Conservation (phyloP, 2,797 vertebrate genomes). For the Ceryle rudis region DNA sequence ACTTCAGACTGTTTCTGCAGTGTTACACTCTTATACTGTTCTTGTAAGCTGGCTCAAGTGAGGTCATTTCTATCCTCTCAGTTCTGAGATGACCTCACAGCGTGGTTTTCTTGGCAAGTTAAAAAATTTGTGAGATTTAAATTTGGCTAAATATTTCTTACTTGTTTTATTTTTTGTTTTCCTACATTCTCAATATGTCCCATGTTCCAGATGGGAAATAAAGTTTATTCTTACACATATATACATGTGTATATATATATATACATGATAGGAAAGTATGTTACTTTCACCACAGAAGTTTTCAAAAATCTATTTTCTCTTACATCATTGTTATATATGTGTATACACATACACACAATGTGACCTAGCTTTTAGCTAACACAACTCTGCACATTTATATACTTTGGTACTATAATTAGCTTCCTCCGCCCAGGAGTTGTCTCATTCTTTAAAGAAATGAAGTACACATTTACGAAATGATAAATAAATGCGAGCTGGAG, state of each 20-base stretch:
- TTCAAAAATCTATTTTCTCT: not conserved
- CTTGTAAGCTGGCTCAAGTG: not conserved
- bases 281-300: not conserved
- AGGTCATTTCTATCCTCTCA: not conserved
- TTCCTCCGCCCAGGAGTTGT: rapidly evolving
- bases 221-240: not conserved
- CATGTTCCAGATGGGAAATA: not conserved
- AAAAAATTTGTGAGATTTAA: not conserved
- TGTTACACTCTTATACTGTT: not conserved
- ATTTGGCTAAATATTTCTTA: not conserved
- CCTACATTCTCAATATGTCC: not conserved
- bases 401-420: not conserved
- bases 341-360: not conserved
- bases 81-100: not conserved
- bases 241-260: not conserved
- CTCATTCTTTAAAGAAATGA: not conserved
- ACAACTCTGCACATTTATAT: not conserved
- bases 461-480: not conserved
- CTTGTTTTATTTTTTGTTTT: not conserved
- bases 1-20: not conserved
- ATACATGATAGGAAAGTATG: not conserved
- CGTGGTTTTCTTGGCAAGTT: not conserved
- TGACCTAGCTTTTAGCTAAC: not conserved
- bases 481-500: not conserved
- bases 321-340: not conserved